These are phyloP conservation scores for Lagria hirta DNA, from an alignment of 2,888 invertebrate species.

Conservation along the genomic window DNA sequence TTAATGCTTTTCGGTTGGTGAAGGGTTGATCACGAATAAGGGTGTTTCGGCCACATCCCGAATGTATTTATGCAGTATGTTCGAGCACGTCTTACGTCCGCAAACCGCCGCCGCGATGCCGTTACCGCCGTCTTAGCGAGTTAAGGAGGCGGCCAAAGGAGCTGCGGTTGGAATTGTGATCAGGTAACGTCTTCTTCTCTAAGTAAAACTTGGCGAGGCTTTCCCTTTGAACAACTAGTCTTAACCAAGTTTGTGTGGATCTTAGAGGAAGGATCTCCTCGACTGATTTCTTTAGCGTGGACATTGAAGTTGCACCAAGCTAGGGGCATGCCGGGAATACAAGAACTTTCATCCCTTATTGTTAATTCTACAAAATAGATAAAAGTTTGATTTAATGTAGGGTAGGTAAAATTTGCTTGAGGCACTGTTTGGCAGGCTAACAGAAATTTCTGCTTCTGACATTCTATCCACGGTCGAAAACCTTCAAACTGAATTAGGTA, in stretches of 20 bases:
- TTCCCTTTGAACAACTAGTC: slow-evolving; percentile 45
- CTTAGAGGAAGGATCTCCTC: too few relatives aligned
- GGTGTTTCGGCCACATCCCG: slow-evolving; percentile 33
- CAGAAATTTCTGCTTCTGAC: slow-evolving; percentile 27
- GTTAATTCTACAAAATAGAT: too few relatives aligned
- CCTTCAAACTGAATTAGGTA: too few relatives aligned
- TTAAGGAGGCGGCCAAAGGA: slow-evolving; percentile 43
- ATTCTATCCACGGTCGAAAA: slow-evolving; percentile 28
- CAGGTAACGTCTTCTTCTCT: slow-evolving; percentile 47
- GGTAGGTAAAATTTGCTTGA: slow-evolving; percentile 17
- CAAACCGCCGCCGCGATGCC: slow-evolving; percentile 28
- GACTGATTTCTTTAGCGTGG: slow-evolving; percentile 42
- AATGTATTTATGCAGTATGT: slow-evolving; percentile 44
- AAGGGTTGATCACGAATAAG: slow-evolving; percentile 31
- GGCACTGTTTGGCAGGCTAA: slow-evolving; percentile 28
- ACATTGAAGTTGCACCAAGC: too few relatives aligned
- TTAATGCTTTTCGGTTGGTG: slow-evolving; percentile 38
- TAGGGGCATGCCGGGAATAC: slow-evolving; percentile 26
- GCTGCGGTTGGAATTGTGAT: slow-evolving; percentile 50
- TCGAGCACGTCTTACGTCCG: slow-evolving; percentile 33
- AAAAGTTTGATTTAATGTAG: too few relatives aligned
- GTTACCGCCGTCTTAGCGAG: slow-evolving; percentile 40
- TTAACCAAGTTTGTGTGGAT: slow-evolving; percentile 37
- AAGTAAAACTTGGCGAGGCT: slow-evolving; percentile 42
- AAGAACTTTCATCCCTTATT: too few relatives aligned